Conservation (phyloP, 2,113 vertebrate genomes). For the Bujurquina vittata region DNA sequence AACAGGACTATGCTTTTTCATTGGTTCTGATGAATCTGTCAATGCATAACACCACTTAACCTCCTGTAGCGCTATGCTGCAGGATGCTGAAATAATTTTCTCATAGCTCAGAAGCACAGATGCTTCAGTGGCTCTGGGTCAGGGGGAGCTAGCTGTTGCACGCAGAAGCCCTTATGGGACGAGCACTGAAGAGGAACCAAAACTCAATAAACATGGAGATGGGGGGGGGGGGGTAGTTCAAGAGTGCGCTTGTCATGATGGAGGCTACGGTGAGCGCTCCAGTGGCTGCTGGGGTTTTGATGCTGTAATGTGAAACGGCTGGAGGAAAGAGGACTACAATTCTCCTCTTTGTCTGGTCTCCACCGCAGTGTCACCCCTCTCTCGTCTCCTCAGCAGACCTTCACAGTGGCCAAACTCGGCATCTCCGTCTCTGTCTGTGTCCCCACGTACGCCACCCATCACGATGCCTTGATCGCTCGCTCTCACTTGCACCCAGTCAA, state of each 20-base stretch:
- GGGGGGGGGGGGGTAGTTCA: slow-evolving; percentile 56
- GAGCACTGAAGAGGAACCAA: slow-evolving; percentile 76
- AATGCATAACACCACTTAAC: slow-evolving; percentile 34
- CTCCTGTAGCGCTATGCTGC: slow-evolving; percentile 14
- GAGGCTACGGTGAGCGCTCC: slow-evolving; percentile 78
- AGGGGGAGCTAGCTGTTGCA: slow-evolving; percentile 35
- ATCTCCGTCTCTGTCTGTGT: slow-evolving; percentile 52
- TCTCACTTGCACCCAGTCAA: slow-evolving; percentile 25
- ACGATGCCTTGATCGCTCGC: slow-evolving; percentile 40
- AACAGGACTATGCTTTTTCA: background rate
- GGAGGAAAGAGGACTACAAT: slow-evolving; percentile 72
- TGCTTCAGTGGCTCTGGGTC: slow-evolving; percentile 56
- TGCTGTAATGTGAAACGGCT: slow-evolving; percentile 81
- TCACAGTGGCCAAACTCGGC: slow-evolving; percentile 61
- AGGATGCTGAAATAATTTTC: slow-evolving; percentile 38
- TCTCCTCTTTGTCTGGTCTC: slow-evolving; percentile 73
- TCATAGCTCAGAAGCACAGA: slow-evolving; percentile 51
- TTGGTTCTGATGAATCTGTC: slow-evolving; percentile 18
- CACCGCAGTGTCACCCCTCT: slow-evolving; percentile 56
- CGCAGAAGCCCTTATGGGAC: slow-evolving; percentile 64
- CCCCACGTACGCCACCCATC: slow-evolving; percentile 62
- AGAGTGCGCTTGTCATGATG: slow-evolving; percentile 78
- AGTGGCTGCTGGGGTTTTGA: slow-evolving; percentile 77
- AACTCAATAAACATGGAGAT: slow-evolving; percentile 70
- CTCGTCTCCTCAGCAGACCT: slow-evolving; percentile 59